These are phyloP conservation scores for Rotaria socialis DNA, from an alignment of 2,888 invertebrate genomes.

Conservation along the genomic window DNA sequence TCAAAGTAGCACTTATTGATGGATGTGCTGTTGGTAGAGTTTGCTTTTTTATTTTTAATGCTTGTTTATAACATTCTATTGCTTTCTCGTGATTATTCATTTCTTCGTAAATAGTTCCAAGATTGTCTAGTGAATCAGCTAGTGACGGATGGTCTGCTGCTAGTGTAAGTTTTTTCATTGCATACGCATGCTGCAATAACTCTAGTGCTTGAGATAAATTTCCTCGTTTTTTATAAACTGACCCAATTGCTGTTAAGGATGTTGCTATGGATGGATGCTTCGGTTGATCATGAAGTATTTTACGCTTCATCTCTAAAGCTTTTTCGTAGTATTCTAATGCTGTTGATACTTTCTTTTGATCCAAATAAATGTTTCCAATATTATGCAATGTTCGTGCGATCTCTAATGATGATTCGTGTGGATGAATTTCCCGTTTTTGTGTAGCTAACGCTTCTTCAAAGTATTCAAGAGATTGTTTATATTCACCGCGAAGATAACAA, in stretches of 20 bases:
- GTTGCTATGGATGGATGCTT: not conserved
- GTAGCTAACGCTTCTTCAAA: not conserved
- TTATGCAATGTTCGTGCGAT: not conserved
- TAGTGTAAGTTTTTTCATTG: not conserved
- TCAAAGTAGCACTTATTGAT: not conserved
- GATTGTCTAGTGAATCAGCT: not conserved
- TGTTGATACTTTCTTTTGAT: not conserved
- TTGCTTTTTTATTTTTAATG: not conserved
- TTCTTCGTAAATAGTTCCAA: not conserved
- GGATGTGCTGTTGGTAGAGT: not conserved
- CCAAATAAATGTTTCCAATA: not conserved
- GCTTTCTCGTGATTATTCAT: not conserved
- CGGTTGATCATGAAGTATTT: not conserved
- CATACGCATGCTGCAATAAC: not conserved
- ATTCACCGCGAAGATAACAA: not conserved
- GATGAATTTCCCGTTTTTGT: not conserved
- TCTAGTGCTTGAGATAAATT: not conserved
- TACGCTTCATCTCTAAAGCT: not conserved
- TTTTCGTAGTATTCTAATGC: not conserved
- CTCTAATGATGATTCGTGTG: not conserved
- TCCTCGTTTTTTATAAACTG: not conserved
- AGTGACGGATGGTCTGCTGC: not conserved
- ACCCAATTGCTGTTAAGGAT: not conserved
- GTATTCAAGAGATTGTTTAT: not conserved
- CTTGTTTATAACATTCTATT: not conserved